Evolutionary conservation across 1,140 invertebrate species (phyloP).

Genomic region (Pteromalus puparum): DNA sequence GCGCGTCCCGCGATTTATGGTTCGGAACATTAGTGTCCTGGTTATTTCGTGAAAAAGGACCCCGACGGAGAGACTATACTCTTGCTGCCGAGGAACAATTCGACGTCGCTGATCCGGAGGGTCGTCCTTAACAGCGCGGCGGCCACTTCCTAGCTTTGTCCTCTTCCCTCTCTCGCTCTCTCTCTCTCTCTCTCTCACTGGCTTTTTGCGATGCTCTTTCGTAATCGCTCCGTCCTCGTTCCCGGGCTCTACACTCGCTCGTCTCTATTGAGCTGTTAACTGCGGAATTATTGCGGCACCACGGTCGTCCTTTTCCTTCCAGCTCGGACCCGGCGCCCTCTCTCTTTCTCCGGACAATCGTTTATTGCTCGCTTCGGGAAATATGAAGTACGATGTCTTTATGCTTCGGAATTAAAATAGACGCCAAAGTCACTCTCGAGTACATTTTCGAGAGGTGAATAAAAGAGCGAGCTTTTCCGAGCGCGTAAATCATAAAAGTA

Average conservation of each 20-base stretch:
- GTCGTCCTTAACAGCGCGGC: constrained; percentile 22
- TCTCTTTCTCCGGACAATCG: constrained; percentile 25
- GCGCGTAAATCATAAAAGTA: neutral
- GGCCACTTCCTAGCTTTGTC: constrained; percentile 29
- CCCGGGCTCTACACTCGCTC: neutral
- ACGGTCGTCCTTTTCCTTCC: constrained; percentile 45
- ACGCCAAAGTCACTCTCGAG: neutral
- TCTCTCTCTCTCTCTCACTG: constrained; percentile 6
- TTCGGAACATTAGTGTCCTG: constrained; percentile 57
- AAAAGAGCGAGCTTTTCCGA: too few species aligned
- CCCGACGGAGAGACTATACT: neutral
- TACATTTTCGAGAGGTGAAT: neutral
- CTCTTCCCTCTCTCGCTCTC: constrained; percentile 12
- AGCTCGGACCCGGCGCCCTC: neutral
- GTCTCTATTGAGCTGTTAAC: constrained; percentile 54
- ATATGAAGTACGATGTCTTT: constrained; percentile 18
- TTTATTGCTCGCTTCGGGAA: constrained; percentile 36
- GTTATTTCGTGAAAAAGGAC: constrained; percentile 56
- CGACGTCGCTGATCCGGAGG: constrained; percentile 45
- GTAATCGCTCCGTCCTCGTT: constrained; percentile 39
- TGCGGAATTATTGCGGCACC: constrained; percentile 52
- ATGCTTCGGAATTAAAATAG: constrained; percentile 22
- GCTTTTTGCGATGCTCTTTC: constrained; percentile 18
- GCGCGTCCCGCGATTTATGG: constrained; percentile 56
- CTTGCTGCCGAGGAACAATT: constrained; percentile 41